Percentiles rank a stretch among this genome's conserved stretches.
Conservation (phyloP, 2,888 invertebrate genomes). For the Bimastos eiseni region DNA sequence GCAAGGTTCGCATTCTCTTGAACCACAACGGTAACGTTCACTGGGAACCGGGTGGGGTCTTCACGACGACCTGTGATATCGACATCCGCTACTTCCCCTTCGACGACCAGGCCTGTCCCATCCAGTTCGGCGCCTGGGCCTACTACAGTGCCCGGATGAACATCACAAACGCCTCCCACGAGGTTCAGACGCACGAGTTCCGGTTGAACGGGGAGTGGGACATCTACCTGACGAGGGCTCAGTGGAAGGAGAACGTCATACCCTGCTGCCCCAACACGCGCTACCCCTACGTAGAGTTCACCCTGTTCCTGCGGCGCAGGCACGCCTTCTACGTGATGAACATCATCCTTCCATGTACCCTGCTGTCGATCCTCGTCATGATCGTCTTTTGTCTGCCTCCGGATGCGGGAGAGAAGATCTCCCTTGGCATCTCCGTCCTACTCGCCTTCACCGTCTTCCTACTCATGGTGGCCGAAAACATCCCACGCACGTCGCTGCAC, state of each 20-base stretch:
- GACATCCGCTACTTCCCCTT: constrained; percentile 47
- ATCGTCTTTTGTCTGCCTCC: constrained; percentile 53
- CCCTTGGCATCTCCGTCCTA: constrained; percentile 42
- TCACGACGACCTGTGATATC: constrained; percentile 46
- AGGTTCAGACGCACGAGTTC: constrained; percentile 42
- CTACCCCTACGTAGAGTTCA: constrained; percentile 36
- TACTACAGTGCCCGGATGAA: constrained; percentile 47
- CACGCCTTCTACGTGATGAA: constrained; percentile 43
- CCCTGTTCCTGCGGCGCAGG: constrained; percentile 35
- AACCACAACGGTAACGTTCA: constrained; percentile 43
- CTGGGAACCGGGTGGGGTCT: constrained; percentile 47
- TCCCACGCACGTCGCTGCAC: constrained; percentile 49
- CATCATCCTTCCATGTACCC: constrained; percentile 43
- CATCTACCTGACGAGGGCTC: constrained; percentile 37
- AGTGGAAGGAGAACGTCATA: constrained; percentile 36
- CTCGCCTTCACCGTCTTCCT: constrained; percentile 45
- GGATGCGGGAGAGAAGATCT: constrained; percentile 51
- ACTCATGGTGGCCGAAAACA: constrained; percentile 46
- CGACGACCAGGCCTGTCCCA: constrained; percentile 44
- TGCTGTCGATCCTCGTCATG: constrained; percentile 50
- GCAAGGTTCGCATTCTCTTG: constrained; percentile 44
- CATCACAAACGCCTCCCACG: constrained; percentile 40
- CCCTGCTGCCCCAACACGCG: constrained; percentile 42
- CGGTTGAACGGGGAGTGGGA: constrained; percentile 46
- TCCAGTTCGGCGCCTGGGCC: constrained; percentile 46